Conservation (phyloP, 2,797 vertebrate species). For the Harpagifer antarcticus region DNA sequence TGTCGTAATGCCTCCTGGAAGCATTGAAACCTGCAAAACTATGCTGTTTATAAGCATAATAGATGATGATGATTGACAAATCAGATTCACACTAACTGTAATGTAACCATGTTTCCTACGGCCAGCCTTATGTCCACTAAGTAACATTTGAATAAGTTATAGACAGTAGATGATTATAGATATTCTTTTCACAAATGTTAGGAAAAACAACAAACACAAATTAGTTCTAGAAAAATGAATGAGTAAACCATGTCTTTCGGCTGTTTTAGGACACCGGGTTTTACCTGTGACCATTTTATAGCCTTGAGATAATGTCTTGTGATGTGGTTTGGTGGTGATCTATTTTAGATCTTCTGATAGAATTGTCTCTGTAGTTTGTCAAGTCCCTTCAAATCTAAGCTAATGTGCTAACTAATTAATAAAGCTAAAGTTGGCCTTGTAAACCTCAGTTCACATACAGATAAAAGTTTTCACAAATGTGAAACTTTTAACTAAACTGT, state of each 20-base stretch:
- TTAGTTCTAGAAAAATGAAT: not conserved
- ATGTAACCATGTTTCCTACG: not conserved
- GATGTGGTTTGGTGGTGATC: not conserved
- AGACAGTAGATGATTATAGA: not conserved
- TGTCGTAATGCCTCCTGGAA: too few species aligned
- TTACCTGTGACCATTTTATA: not conserved
- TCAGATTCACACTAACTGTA: not conserved
- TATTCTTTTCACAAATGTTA: not conserved
- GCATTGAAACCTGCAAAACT: too few species aligned
- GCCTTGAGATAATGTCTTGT: not conserved
- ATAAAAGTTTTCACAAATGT: constrained; percentile 28
- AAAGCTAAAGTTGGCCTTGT: constrained; percentile 15
- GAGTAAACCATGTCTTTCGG: not conserved
- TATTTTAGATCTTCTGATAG: not conserved
- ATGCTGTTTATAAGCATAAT: too few species aligned
- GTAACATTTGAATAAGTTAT: not conserved
- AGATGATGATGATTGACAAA: too few species aligned
- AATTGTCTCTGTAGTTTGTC: not conserved
- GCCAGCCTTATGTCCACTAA: not conserved
- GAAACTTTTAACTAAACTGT: constrained; percentile 21
- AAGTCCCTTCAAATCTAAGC: not conserved
- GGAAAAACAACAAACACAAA: not conserved
- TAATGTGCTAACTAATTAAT: not conserved
- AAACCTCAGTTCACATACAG: not conserved
- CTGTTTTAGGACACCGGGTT: not conserved